phyloP scores from a whole-genome alignment of 2,888 invertebrate genomes.

The Calameuta idolon region DNA sequence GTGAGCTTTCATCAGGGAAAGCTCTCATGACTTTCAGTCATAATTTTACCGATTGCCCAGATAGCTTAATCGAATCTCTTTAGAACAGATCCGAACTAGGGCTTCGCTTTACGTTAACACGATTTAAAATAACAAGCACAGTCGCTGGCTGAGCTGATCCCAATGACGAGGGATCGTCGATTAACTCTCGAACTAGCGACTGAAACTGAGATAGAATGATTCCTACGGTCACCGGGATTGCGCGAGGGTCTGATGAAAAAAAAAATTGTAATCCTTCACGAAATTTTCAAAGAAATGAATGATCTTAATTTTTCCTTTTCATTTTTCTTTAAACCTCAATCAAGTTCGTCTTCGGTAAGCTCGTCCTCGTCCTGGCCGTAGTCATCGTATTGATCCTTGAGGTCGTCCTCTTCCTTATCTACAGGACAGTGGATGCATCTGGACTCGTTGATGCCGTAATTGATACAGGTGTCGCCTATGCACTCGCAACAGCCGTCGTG shows the following conservation, averaged over 20 bases:
- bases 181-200: not conserved
- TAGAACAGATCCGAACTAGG: not conserved
- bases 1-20: not conserved
- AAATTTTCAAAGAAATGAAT: not conserved
- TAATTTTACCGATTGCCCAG: not conserved
- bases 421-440: slow-evolving; percentile 69
- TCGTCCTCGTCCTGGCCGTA: slow-evolving; percentile 74
- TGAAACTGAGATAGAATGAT: not conserved
- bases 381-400: slow-evolving; percentile 67
- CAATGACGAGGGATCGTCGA: not conserved
- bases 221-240: slow-evolving; percentile 2
- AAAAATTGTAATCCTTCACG: not conserved
- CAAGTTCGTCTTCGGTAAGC: slow-evolving; percentile 62
- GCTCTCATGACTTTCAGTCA: not conserved
- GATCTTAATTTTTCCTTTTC: slow-evolving; percentile 2
- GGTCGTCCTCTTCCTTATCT: slow-evolving; percentile 53
- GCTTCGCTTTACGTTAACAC: not conserved
- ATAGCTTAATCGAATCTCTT: not conserved
- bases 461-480: slow-evolving; percentile 87
- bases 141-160: not conserved
- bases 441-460: slow-evolving; percentile 90
- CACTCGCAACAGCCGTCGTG: slow-evolving; percentile 96
- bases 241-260: not conserved
- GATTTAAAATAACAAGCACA: not conserved
- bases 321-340: slow-evolving; percentile 28